phyloP scores from a whole-genome alignment of 2,797 vertebrate genomes.

The Phataginus tricuspis region DNA sequence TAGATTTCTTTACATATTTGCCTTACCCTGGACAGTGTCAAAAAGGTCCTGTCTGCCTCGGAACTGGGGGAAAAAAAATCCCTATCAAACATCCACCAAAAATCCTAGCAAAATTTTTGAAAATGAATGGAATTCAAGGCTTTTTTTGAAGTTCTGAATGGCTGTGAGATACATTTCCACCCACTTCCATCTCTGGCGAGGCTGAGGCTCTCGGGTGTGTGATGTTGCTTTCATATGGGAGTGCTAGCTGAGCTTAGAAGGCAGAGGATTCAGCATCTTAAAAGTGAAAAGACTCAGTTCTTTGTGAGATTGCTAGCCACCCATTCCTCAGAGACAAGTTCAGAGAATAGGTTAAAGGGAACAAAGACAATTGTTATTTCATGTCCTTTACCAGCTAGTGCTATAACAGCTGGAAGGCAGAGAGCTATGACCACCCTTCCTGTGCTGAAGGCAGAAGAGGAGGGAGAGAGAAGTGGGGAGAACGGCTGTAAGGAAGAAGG shows the following conservation, averaged over 20 bases:
- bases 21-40: no score
- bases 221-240: background rate
- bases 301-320: background rate
- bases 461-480: background rate
- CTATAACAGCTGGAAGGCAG: background rate
- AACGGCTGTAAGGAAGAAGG: background rate
- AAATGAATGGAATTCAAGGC: background rate
- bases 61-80: background rate
- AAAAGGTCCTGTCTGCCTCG: background rate
- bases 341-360: background rate
- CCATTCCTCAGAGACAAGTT: background rate
- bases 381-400: background rate
- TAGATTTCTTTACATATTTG: background rate
- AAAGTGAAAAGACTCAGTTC: background rate
- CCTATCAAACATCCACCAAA: background rate
- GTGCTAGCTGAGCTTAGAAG: background rate
- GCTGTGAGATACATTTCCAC: background rate
- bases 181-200: background rate
- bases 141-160: conserved; percentile 19
- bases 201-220: background rate
- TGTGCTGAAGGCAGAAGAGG: background rate
- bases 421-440: background rate
- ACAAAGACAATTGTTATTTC: background rate
- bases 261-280: background rate
- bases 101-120: background rate